These are phyloP conservation scores for Drosophila sordidapex DNA, from an alignment of 2,888 invertebrate genomes.

Conservation along the genomic window DNA sequence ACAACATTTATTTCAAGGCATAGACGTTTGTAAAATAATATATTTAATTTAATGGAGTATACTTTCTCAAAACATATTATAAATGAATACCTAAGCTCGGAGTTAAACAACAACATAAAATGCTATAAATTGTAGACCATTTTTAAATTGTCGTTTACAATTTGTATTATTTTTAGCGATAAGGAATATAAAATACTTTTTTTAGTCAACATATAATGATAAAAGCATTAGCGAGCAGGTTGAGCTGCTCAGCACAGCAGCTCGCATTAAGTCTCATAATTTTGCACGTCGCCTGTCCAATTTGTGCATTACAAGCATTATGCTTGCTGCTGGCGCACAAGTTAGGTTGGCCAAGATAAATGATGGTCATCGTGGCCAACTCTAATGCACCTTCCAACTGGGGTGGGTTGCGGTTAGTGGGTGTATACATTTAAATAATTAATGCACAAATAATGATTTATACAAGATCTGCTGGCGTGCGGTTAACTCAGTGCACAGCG, in stretches of 20 bases:
- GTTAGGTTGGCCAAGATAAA: conserved; percentile 54
- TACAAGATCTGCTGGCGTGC: conserved; percentile 29
- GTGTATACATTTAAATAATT: conserved; percentile 59
- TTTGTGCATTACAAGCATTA: conserved; percentile 48
- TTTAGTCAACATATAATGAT: background rate
- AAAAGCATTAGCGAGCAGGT: background rate
- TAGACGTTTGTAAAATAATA: background rate
- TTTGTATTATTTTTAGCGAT: background rate
- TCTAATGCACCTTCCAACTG: conserved; percentile 21
- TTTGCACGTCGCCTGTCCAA: conserved; percentile 26
- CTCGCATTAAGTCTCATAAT: conserved; percentile 6
- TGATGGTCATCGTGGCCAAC: conserved; percentile 35
- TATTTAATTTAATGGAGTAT: background rate
- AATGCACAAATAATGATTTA: conserved; percentile 66
- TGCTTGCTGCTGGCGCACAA: conserved; percentile 16
- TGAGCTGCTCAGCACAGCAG: background rate
- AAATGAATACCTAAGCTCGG: background rate
- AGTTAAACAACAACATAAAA: background rate
- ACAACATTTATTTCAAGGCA: background rate
- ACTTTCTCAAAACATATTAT: too few species aligned
- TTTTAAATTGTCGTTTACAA: too few species aligned
- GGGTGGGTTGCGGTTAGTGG: background rate
- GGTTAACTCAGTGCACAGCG: background rate
- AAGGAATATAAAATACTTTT: background rate
- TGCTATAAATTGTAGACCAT: background rate